Evolutionary conservation across 2,113 vertebrate genomes (phyloP), one percentile per base, ranked within the genome.

Genomic region (Macrotus californicus): DNA sequence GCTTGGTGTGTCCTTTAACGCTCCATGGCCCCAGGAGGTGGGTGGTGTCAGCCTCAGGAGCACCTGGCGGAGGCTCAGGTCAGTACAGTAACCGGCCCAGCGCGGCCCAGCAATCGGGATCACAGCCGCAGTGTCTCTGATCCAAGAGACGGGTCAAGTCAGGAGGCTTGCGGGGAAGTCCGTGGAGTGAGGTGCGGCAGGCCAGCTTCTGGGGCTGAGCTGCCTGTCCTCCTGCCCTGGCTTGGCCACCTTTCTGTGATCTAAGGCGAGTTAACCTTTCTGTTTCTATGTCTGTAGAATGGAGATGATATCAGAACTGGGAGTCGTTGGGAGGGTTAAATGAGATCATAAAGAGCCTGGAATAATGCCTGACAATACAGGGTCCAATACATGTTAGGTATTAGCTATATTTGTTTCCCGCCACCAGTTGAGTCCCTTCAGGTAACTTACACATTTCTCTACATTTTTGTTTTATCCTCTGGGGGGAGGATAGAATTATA

Each of bases 91-190:
- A 73, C 24, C 4, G 77, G 48, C 56, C 34, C 22, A 36, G 13
- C 5, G 0, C 10, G 1, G 3, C 56, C 67, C 7, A 0, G n/a
- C 6, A 2, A 9, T 69, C 52, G 7, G 16, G n/a, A 5, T 54
- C 18, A 13, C 39, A 54, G 61, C 36, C 10, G 13, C 4, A 5
- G 56, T 64, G 54, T 75, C 34, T 83, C 56, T 50, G 46, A 82
- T 64, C 52, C 29, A 13, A 19, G 36, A 76, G n/a, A 22, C 6
- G 61, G 61, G 56, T 39, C 46, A 31, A 18, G 43, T 29, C 34
- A 22, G 21, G 56, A 73, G 21, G 14, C 18, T 6, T 48, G 26
- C 12, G 70, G 41, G 11, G 5, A 21, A 56, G 6, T 56, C 48
- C 41, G 10, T 61, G 46, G 34, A 59, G 5, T 7, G 2, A 36